These are phyloP conservation scores for Miichthys miiuy DNA, from an alignment of 2,797 vertebrate genomes.

Conservation along the genomic window DNA sequence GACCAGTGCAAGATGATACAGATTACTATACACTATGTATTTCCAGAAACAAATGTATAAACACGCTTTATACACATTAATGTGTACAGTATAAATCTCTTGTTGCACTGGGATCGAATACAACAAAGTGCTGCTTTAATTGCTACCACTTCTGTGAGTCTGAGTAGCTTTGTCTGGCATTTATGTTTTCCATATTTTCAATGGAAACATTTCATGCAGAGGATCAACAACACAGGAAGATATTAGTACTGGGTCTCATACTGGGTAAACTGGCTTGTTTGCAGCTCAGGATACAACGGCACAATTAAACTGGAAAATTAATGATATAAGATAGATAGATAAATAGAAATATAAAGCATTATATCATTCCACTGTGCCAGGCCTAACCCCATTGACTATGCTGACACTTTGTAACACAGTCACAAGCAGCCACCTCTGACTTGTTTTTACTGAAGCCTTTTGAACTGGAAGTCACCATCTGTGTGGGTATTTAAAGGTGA, in stretches of 20 bases:
- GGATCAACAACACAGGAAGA: too few species aligned
- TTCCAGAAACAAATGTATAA: neutral
- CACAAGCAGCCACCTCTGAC: slow-evolving; percentile 10
- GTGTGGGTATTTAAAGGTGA: slow-evolving; percentile 39
- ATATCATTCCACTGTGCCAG: neutral
- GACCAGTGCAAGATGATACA: neutral
- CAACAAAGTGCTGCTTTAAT: neutral
- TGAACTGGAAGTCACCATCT: slow-evolving; percentile 18
- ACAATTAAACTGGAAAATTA: too few species aligned
- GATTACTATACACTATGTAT: neutral
- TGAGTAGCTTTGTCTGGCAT: neutral
- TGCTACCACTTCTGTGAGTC: neutral
- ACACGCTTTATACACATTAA: neutral
- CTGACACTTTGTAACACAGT: slow-evolving; percentile 3
- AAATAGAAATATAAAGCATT: neutral
- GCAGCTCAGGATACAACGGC: too few species aligned
- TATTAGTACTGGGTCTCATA: neutral
- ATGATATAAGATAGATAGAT: too few species aligned
- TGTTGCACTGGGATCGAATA: neutral
- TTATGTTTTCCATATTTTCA: neutral
- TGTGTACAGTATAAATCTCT: too few species aligned
- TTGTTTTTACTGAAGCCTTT: slow-evolving; percentile 33
- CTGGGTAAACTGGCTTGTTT: too few species aligned
- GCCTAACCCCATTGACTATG: neutral
- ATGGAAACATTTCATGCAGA: neutral